Evolutionary conservation across 2,888 invertebrate genomes (phyloP).

Genomic region (Drosophila mettleri): DNA sequence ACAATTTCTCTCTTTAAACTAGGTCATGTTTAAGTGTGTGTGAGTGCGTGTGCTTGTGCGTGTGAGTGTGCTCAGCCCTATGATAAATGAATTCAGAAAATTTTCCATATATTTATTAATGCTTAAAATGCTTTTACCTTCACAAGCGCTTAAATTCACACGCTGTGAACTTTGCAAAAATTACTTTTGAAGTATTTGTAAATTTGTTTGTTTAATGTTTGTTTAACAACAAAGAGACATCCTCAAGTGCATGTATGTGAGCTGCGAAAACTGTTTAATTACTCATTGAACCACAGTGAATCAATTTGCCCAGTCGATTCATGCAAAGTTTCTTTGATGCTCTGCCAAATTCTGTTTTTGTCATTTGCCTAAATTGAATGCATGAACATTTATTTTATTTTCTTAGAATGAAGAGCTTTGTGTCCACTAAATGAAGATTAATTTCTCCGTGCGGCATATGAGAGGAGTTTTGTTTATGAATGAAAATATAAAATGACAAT

Average conservation of each 20-base stretch:
- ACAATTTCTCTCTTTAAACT: constrained; percentile 27
- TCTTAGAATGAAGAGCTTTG: too few relatives aligned
- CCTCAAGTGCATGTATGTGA: not conserved
- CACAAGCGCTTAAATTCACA: not conserved
- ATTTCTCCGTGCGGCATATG: too few relatives aligned
- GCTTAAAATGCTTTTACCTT: constrained; percentile 3
- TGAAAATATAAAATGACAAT: too few relatives aligned
- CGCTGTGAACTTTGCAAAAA: constrained; percentile 2
- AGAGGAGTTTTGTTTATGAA: too few relatives aligned
- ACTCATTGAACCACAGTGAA: not conserved
- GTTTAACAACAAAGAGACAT: not conserved
- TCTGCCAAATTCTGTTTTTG: too few relatives aligned
- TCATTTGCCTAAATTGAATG: not conserved
- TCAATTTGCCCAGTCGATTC: not conserved
- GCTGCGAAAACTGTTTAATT: not conserved
- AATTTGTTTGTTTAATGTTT: not conserved
- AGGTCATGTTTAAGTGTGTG: constrained; percentile 46
- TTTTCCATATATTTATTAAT: constrained; percentile 3
- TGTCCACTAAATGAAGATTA: too few relatives aligned
- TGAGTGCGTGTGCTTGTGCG: not conserved
- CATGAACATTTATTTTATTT: too few relatives aligned
- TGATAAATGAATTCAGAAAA: not conserved
- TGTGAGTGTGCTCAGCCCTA: constrained; percentile 7
- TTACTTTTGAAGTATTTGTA: constrained; percentile 9
- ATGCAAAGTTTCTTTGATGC: not conserved